These are phyloP conservation scores for Kryptolebias marmoratus DNA, from an alignment of 2,113 vertebrate genomes.

Conservation along the genomic window DNA sequence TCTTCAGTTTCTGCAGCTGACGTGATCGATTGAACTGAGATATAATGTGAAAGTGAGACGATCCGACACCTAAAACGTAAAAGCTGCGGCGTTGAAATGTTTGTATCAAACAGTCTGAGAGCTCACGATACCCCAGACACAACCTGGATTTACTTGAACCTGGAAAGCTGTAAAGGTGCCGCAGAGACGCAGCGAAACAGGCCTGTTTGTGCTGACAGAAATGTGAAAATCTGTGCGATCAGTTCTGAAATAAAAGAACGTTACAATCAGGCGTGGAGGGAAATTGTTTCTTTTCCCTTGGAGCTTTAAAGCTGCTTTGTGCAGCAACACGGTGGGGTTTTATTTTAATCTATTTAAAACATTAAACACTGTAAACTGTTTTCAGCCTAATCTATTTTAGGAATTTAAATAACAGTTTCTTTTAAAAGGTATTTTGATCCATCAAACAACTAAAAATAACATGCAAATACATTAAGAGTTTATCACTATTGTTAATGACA, in stretches of 20 bases:
- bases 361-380: too few relatives aligned
- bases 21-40: background rate
- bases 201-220: conserved; percentile 5
- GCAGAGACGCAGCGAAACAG: conserved; percentile 1
- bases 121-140: conserved; percentile 9
- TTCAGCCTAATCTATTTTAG: too few relatives aligned
- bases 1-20: background rate
- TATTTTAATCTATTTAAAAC: too few relatives aligned
- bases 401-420: too few relatives aligned
- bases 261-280: background rate
- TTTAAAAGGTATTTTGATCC: too few relatives aligned
- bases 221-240: conserved; percentile 47
- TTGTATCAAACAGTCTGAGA: background rate
- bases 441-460: too few relatives aligned
- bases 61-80: background rate
- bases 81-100: conserved; percentile 1
- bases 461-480: too few relatives aligned
- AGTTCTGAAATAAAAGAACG: conserved; percentile 63
- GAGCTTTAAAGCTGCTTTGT: too few relatives aligned
- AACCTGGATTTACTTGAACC: conserved; percentile 60
- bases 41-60: background rate
- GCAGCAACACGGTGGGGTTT: too few relatives aligned
- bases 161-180: conserved; percentile 10
- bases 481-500: too few relatives aligned
- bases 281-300: background rate